These are phyloP conservation scores for Hyperoplus lanceolatus DNA, from an alignment of 2,797 vertebrate species.

Conservation along the genomic window DNA sequence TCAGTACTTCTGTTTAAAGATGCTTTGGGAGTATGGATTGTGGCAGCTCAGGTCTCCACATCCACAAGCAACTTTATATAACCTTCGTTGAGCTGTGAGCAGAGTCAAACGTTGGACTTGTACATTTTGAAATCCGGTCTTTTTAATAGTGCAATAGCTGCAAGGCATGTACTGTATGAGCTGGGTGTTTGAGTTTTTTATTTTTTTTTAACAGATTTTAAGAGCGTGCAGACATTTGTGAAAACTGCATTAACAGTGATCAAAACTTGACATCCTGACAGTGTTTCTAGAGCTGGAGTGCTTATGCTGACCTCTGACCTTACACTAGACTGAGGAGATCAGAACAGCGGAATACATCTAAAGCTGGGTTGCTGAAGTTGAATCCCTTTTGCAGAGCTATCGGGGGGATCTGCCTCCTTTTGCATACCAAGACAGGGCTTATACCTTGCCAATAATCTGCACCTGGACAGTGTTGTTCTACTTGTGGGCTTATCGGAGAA, in stretches of 20 bases:
- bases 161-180: slow-evolving; percentile 42
- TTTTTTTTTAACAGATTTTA: slow-evolving; percentile 47
- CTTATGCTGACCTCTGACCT: slow-evolving; percentile 74
- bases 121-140: slow-evolving; percentile 54
- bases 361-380: slow-evolving; percentile 74
- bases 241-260: slow-evolving; percentile 69
- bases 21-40: slow-evolving; percentile 56
- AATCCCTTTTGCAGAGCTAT: slow-evolving; percentile 77
- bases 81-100: slow-evolving; percentile 59
- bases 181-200: slow-evolving; percentile 1
- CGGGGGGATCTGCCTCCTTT: slow-evolving; percentile 79
- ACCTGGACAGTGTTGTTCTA: slow-evolving; percentile 84
- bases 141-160: slow-evolving; percentile 41
- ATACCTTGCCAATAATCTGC: slow-evolving; percentile 77
- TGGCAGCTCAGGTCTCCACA: slow-evolving; percentile 57
- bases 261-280: slow-evolving; percentile 70
- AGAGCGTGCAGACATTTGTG: slow-evolving; percentile 55
- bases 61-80: slow-evolving; percentile 70
- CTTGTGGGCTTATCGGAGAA: slow-evolving; percentile 79
- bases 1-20: slow-evolving; percentile 73
- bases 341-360: slow-evolving; percentile 80
- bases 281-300: slow-evolving; percentile 50
- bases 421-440: slow-evolving; percentile 84
- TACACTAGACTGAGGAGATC: slow-evolving; percentile 80
- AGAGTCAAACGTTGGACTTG: slow-evolving; percentile 68